Percentiles rank a stretch among this genome's conserved stretches.
Evolutionary conservation across 2,797 vertebrate genomes (phyloP).

Genomic region (Sylvia borin): DNA sequence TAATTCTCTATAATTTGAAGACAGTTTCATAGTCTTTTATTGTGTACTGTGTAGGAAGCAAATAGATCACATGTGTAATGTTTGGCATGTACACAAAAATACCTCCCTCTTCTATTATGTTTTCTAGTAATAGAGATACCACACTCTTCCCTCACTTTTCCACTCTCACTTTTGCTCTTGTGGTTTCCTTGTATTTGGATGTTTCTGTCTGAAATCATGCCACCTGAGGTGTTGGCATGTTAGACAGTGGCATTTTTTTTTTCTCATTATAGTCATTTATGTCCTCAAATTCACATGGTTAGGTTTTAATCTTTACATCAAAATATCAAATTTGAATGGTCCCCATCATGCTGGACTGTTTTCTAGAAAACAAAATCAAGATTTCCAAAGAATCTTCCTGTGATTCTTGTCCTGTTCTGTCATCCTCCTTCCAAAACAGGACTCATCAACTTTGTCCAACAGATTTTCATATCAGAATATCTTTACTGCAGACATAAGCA

Average conservation of each 20-base stretch:
- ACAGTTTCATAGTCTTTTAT: not conserved
- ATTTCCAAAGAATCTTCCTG: not conserved
- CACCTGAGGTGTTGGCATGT: not conserved
- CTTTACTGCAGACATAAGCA: not conserved
- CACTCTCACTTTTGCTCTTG: not conserved
- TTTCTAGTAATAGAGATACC: not conserved
- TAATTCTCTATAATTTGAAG: not conserved
- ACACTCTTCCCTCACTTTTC: not conserved
- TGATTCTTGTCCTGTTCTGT: not conserved
- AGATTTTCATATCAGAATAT: not conserved
- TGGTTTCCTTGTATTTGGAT: not conserved
- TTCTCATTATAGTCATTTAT: not conserved
- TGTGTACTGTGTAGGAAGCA: fast-evolving
- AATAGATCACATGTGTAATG: not conserved
- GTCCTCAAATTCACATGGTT: not conserved
- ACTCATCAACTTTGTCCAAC: not conserved
- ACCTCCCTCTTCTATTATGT: not conserved
- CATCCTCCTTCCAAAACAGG: not conserved
- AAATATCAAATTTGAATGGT: not conserved
- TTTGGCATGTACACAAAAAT: not conserved
- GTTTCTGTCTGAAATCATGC: not conserved
- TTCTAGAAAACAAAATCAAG: not conserved
- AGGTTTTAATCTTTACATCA: not conserved
- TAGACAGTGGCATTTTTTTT: not conserved
- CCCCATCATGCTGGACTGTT: not conserved